Conservation (phyloP, 1,140 invertebrate genomes). For the Copidosoma floridanum region DNA sequence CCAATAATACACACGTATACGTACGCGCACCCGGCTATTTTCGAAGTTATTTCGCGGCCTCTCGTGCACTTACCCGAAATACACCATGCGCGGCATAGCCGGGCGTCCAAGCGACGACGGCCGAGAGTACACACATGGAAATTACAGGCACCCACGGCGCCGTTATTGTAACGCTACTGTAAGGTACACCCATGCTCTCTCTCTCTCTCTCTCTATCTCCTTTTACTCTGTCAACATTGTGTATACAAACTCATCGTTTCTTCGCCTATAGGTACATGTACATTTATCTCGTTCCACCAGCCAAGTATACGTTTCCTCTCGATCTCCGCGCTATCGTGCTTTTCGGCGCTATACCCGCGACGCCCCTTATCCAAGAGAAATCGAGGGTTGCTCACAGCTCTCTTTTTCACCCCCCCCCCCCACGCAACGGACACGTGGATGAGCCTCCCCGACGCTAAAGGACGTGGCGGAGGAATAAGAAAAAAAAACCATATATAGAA, state of each 20-base stretch:
- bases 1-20: too few species aligned
- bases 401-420: conserved; percentile 7
- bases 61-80: conserved; percentile 25
- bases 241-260: not conserved
- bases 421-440: not conserved
- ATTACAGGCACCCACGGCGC: too few species aligned
- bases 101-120: too few species aligned
- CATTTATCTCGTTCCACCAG: not conserved
- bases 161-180: not conserved
- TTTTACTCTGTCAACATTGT: not conserved
- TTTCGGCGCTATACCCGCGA: too few species aligned
- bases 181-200: not conserved
- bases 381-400: conserved; percentile 11
- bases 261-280: not conserved
- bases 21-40: conserved; percentile 16
- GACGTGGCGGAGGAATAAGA: conserved; percentile 7
- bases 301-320: not conserved
- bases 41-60: conserved; percentile 20
- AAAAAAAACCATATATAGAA: too few species aligned
- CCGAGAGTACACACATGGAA: too few species aligned
- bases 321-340: not conserved
- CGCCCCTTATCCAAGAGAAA: too few species aligned
- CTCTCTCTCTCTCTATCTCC: not conserved
- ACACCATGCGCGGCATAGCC: conserved; percentile 13
- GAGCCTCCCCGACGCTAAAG: conserved; percentile 6